Evolutionary conservation across 2,888 invertebrate genomes (phyloP).

Genomic region (Tipula confusa): DNA sequence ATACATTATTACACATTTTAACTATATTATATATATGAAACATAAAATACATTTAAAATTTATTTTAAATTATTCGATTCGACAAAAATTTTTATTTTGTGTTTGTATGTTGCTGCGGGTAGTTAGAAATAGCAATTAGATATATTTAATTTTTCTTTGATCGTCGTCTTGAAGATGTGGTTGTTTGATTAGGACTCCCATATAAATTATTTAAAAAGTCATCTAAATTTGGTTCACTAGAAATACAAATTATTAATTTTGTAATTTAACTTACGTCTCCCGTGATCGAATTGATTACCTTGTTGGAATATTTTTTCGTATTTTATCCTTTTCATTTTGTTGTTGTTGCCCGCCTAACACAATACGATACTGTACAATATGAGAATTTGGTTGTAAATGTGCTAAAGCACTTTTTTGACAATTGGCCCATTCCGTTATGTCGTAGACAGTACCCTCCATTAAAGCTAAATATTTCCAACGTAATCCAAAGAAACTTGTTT

Average conservation of each 20-base stretch:
- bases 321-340: conserved; percentile 41
- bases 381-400: conserved; percentile 85
- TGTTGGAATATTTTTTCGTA: conserved; percentile 39
- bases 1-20: not conserved
- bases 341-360: conserved; percentile 49
- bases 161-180: conserved; percentile 44
- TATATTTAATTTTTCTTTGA: conserved; percentile 44
- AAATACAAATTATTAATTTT: conserved; percentile 31
- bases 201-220: conserved; percentile 50
- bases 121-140: not conserved
- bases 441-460: conserved; percentile 93
- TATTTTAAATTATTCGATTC: not conserved
- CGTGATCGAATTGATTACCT: conserved; percentile 37
- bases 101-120: not conserved
- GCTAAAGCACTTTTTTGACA: conserved; percentile 62
- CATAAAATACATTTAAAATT: not conserved
- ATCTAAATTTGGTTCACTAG: conserved; percentile 47
- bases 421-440: conserved; percentile 95
- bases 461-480: conserved; percentile 94
- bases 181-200: conserved; percentile 47
- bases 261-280: not conserved
- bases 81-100: not conserved
- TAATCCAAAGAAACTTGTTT: conserved; percentile 81
- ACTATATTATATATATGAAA: not conserved
- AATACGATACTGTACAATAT: conserved; percentile 70